Evolutionary conservation across 2,113 vertebrate genomes (phyloP).

Genomic region (Cyanistes caeruleus): DNA sequence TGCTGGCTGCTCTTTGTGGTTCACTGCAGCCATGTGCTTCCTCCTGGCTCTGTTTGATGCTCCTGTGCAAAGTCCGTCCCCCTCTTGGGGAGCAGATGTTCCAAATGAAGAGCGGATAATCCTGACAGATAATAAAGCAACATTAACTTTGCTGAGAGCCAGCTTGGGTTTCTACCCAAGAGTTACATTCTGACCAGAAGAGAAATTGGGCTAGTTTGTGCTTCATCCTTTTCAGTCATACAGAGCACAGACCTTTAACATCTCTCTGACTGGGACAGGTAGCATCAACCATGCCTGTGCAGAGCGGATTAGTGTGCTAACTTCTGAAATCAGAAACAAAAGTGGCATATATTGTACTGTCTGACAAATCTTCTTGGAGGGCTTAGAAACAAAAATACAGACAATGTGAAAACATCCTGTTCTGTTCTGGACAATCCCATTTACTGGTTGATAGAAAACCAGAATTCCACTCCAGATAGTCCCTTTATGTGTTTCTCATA

Average conservation of each 20-base stretch:
- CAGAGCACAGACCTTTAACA: not conserved
- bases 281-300: not conserved
- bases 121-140: not conserved
- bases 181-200: not conserved
- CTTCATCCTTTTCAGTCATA: not conserved
- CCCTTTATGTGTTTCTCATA: not conserved
- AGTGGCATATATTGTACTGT: not conserved
- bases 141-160: not conserved
- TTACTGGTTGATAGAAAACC: not conserved
- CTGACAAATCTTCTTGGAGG: not conserved
- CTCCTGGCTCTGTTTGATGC: not conserved
- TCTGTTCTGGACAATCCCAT: not conserved
- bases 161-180: not conserved
- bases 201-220: not conserved
- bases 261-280: not conserved
- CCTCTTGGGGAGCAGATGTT: not conserved
- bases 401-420: not conserved
- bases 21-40: not conserved
- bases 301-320: accelerated
- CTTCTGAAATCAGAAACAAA: not conserved
- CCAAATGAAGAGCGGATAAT: not conserved
- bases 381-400: not conserved
- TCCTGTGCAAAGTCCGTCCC: not conserved
- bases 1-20: not conserved
- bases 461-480: not conserved